Conservation (phyloP, 2,888 invertebrate genomes). For the Cheilosia variabilis region DNA sequence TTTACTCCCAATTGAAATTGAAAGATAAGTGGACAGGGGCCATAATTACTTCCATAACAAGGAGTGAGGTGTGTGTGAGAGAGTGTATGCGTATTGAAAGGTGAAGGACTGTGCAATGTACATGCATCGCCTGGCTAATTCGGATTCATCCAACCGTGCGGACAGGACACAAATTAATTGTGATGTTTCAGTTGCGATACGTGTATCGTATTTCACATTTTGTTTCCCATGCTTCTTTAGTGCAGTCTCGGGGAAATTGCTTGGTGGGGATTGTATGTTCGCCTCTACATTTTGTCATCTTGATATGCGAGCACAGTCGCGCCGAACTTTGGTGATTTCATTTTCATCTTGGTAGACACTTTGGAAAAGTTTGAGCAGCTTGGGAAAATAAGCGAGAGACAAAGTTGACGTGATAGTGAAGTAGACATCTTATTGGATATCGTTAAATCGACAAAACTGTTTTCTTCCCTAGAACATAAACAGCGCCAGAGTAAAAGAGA, state of each 20-base stretch:
- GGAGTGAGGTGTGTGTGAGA: background rate
- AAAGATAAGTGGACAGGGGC: constrained; percentile 27
- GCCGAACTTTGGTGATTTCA: constrained; percentile 65
- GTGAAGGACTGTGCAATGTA: background rate
- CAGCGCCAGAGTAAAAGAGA: too few species aligned
- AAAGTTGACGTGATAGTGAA: constrained; percentile 50
- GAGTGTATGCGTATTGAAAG: background rate
- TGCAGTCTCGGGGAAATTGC: background rate
- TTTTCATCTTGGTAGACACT: constrained; percentile 63
- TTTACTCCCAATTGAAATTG: constrained; percentile 30
- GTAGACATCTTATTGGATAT: constrained; percentile 51
- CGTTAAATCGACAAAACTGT: too few species aligned
- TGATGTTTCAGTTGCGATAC: constrained; percentile 21
- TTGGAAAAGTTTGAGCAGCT: constrained; percentile 54
- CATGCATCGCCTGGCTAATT: background rate
- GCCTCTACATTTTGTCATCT: constrained; percentile 43
- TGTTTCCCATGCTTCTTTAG: background rate
- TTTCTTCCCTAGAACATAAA: too few species aligned
- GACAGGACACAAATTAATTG: constrained; percentile 33
- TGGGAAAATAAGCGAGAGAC: constrained; percentile 49
- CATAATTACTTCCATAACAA: constrained; percentile 39
- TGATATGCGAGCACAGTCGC: constrained; percentile 54
- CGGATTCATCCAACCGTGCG: background rate
- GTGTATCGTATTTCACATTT: constrained; percentile 23
- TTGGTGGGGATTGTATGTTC: background rate